Evolutionary conservation across 1,140 invertebrate species (phyloP).

Genomic region (Drosophila teissieri): DNA sequence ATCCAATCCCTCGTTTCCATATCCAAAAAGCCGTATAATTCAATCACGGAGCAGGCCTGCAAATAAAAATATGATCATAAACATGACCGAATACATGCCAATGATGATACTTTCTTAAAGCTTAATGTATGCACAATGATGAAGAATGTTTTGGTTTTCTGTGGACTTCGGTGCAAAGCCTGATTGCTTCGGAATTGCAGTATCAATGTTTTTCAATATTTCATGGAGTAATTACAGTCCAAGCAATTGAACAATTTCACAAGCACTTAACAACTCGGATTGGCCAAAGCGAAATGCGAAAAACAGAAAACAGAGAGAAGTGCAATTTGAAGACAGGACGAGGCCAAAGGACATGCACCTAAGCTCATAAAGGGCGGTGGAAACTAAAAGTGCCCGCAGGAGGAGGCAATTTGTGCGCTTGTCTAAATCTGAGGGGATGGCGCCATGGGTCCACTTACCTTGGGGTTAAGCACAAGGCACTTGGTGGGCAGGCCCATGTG

Average conservation of each 20-base stretch:
- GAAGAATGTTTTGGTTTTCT: not conserved
- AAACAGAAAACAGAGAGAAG: constrained; percentile 31
- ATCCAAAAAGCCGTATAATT: constrained; percentile 95
- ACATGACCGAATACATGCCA: not conserved
- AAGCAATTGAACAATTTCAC: constrained; percentile 60
- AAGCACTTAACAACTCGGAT: constrained; percentile 52
- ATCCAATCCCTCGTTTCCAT: constrained; percentile 95
- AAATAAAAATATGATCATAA: not conserved
- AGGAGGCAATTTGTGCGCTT: constrained; percentile 46
- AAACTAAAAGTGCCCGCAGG: constrained; percentile 25
- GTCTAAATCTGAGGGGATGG: constrained; percentile 5
- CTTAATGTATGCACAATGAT: not conserved
- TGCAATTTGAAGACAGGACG: constrained; percentile 50
- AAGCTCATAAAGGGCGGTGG: constrained; percentile 43
- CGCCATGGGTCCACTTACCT: constrained; percentile 86
- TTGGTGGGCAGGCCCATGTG: constrained; percentile 91
- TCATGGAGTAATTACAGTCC: constrained; percentile 51
- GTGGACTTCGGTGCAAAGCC: not conserved
- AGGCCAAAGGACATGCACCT: constrained; percentile 31
- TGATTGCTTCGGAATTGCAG: constrained; percentile 7
- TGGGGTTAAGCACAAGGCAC: constrained; percentile 92
- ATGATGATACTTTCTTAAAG: constrained; percentile 3
- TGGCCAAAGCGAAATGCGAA: constrained; percentile 42
- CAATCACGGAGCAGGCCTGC: constrained; percentile 93
- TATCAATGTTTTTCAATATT: constrained; percentile 16